A percentile compares a stretch with the other conserved stretches of the same genome.
Conservation (phyloP, 2,888 invertebrate genomes). For the Amphiduros pacificus region DNA sequence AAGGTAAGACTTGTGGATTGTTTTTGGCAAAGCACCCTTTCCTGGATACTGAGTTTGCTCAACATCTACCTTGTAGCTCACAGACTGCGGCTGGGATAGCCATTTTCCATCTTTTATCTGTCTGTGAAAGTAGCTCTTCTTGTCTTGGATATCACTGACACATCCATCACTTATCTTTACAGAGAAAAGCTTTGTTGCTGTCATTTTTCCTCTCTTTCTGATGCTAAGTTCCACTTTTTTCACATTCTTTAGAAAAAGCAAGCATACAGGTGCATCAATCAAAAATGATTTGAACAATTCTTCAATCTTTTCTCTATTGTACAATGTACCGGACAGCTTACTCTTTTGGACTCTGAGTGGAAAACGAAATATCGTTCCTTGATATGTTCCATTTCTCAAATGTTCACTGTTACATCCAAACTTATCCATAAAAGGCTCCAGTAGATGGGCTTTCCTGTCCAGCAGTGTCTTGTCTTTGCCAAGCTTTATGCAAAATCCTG, state of each 20-base stretch:
- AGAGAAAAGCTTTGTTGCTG: conserved; percentile 6
- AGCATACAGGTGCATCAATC: conserved; percentile 35
- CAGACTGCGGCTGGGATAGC: background rate
- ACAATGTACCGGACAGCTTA: conserved; percentile 38
- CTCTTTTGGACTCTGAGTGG: conserved; percentile 41
- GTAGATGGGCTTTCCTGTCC: conserved; percentile 25
- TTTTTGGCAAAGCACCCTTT: background rate
- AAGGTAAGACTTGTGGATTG: conserved; percentile 10
- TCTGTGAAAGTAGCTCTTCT: background rate
- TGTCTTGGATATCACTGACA: conserved; percentile 1
- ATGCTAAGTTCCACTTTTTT: conserved; percentile 34
- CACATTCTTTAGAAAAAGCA: conserved; percentile 46
- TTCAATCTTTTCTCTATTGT: conserved; percentile 32
- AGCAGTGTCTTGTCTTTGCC: background rate
- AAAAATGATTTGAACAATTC: conserved; percentile 39
- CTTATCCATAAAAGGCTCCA: conserved; percentile 34
- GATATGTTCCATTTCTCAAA: conserved; percentile 32
- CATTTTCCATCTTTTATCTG: conserved; percentile 3
- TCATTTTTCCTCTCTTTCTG: conserved; percentile 1
- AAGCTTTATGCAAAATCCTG: conserved; percentile 32
- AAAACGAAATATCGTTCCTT: conserved; percentile 52
- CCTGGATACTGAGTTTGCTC: conserved; percentile 7
- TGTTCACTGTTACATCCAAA: conserved; percentile 33
- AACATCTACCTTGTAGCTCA: conserved; percentile 5
- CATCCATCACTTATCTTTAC: conserved; percentile 13